phyloP scores from a whole-genome alignment of 23 tunicate genomes.

The Clavelina lepadiformis region DNA sequence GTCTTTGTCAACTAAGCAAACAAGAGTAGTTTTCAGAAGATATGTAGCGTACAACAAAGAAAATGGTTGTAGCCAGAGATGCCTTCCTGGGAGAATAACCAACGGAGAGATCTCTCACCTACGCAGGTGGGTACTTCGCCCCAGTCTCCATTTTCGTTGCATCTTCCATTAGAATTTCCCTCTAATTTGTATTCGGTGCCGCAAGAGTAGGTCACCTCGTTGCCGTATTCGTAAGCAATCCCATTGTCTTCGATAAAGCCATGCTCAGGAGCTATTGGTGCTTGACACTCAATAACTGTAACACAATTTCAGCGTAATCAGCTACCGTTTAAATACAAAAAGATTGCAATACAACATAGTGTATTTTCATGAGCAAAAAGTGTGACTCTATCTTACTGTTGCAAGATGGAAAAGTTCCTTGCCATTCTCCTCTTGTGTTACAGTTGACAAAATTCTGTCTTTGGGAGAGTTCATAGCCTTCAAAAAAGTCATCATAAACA shows the following conservation, averaged over 20 bases:
- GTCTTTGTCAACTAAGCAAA: slow-evolving; percentile 20
- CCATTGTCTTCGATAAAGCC: slow-evolving; percentile 3
- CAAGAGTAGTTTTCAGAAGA: neutral
- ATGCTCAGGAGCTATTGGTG: slow-evolving; percentile 4
- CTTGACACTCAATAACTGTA: slow-evolving; percentile 2
- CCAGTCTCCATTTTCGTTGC: slow-evolving; percentile 54
- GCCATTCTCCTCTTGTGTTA: too few relatives aligned
- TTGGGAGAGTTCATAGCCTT: too few relatives aligned
- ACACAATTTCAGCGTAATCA: too few relatives aligned
- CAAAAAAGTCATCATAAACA: too few relatives aligned
- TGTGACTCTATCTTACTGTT: too few relatives aligned
- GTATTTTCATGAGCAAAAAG: too few relatives aligned
- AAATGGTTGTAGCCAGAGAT: neutral
- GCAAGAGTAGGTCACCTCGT: slow-evolving; percentile 19
- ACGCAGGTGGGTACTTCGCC: slow-evolving; percentile 34
- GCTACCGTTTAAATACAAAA: too few relatives aligned
- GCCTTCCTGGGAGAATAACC: neutral
- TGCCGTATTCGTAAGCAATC: neutral
- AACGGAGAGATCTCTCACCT: slow-evolving; percentile 10
- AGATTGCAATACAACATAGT: too few relatives aligned
- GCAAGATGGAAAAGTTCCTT: too few relatives aligned
- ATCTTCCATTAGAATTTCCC: slow-evolving; percentile 17
- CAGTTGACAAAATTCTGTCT: too few relatives aligned
- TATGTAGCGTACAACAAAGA: neutral
- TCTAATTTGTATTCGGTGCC: slow-evolving; percentile 12